Conservation (phyloP, 35 echinoderm and acorn worm species). For the Heliocidaris erythrogramma region DNA sequence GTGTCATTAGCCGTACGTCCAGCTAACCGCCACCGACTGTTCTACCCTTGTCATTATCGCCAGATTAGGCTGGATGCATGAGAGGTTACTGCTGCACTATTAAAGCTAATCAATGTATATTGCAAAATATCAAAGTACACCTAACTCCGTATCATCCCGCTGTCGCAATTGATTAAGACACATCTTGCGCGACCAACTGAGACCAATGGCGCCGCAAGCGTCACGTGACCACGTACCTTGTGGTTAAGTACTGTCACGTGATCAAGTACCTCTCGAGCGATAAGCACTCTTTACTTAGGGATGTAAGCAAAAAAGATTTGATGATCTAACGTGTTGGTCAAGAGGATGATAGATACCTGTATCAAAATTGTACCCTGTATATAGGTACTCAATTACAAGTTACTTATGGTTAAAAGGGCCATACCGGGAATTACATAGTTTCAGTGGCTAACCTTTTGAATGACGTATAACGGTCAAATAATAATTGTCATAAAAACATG, state of each 20-base stretch:
- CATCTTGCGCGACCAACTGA: neutral
- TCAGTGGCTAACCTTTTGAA: no score
- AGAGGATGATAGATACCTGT: no score
- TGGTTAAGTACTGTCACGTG: neutral
- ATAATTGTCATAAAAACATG: no score
- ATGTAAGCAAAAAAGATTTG: neutral
- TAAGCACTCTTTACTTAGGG: neutral
- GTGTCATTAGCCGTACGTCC: neutral
- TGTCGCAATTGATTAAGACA: conserved; percentile 17
- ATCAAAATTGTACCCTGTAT: no score
- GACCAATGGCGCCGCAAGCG: neutral
- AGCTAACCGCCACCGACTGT: neutral
- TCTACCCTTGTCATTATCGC: neutral
- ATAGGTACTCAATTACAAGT: no score
- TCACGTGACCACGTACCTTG: neutral
- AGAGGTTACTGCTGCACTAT: neutral
- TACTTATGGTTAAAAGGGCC: no score
- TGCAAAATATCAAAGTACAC: neutral
- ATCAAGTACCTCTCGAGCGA: neutral
- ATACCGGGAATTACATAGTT: no score
- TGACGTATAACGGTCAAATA: no score
- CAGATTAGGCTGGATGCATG: neutral
- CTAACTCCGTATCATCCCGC: neutral
- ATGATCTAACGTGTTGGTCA: neutral
- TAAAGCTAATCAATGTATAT: neutral